These are phyloP conservation scores for Cardiocondyla obscurior DNA, from an alignment of 1,140 invertebrate species.

Conservation along the genomic window DNA sequence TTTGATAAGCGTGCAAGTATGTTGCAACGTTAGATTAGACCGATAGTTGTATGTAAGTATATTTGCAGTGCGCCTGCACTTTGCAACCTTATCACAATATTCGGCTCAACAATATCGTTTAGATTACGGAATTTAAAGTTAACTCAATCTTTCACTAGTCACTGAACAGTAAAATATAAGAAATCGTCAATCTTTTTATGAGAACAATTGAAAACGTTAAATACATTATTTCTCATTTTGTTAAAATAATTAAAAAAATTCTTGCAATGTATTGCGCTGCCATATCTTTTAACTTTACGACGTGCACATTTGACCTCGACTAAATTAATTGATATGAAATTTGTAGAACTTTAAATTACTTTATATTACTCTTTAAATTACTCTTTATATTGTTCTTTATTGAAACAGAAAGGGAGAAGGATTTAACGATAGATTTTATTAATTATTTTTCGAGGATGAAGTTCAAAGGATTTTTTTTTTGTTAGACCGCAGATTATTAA, in stretches of 20 bases:
- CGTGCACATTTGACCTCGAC: not conserved
- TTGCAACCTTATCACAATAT: not conserved
- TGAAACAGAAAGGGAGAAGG: not conserved
- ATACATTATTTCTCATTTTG: not conserved
- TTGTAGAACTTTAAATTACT: not conserved
- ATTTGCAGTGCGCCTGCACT: conserved; percentile 1
- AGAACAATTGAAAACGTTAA: not conserved
- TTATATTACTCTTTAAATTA: not conserved
- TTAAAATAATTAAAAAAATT: not conserved
- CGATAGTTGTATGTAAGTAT: not conserved
- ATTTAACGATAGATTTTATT: not conserved
- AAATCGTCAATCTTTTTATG: not conserved
- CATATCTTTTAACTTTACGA: not conserved
- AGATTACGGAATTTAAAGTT: conserved; percentile 4
- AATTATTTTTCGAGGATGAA: not conserved
- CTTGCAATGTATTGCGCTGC: not conserved
- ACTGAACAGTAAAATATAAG: too few species aligned
- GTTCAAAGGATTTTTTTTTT: not conserved
- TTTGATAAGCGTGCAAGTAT: not conserved
- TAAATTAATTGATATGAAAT: not conserved
- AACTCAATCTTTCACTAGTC: not conserved
- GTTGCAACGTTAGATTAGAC: conserved; percentile 14
- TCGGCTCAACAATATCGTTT: conserved; percentile 15
- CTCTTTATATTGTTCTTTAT: not conserved
- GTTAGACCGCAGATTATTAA: not conserved